Evolutionary conservation across 2,888 invertebrate species (phyloP).

Genomic region (Caenorhabditis sulstoni): DNA sequence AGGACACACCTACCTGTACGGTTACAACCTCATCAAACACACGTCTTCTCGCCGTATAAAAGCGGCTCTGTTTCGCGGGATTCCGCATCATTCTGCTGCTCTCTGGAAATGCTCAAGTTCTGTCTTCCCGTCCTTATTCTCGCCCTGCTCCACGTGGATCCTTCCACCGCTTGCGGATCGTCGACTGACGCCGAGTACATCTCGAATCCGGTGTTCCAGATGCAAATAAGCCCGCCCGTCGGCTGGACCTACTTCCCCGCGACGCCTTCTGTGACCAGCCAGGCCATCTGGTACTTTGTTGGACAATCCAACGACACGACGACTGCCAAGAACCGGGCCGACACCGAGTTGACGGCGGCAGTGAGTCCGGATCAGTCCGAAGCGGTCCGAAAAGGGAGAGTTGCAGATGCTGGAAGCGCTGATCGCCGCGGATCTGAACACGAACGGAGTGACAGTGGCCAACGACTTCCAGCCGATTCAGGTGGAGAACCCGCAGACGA

Average conservation of each 20-base stretch:
- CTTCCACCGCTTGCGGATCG: conserved; percentile 40
- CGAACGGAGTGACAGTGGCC: conserved; percentile 58
- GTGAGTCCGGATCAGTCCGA: conserved; percentile 29
- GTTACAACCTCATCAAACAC: conserved; percentile 58
- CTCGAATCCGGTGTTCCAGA: conserved; percentile 68
- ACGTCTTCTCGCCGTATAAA: conserved; percentile 13
- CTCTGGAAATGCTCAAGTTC: conserved; percentile 34
- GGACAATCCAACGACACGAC: conserved; percentile 69
- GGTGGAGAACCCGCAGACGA: conserved; percentile 62
- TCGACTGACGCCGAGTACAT: conserved; percentile 64
- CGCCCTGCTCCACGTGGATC: conserved; percentile 21
- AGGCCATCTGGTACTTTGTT: conserved; percentile 67
- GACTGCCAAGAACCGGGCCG: conserved; percentile 63
- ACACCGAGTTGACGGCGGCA: conserved; percentile 66
- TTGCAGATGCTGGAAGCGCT: conserved; percentile 70
- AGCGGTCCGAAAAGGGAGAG: neutral
- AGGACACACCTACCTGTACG: conserved; percentile 50
- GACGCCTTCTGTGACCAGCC: conserved; percentile 58
- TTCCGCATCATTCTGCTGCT: conserved; percentile 1
- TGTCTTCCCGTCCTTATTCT: neutral
- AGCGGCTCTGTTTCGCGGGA: neutral
- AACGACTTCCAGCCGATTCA: conserved; percentile 67
- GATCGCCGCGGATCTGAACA: conserved; percentile 62
- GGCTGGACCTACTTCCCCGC: conserved; percentile 72
- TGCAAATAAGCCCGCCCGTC: conserved; percentile 71